Percentiles rank a stretch among this genome's conserved stretches.
phyloP scores from a whole-genome alignment of 2,888 invertebrate genomes.

The Synanthedon vespiformis region DNA sequence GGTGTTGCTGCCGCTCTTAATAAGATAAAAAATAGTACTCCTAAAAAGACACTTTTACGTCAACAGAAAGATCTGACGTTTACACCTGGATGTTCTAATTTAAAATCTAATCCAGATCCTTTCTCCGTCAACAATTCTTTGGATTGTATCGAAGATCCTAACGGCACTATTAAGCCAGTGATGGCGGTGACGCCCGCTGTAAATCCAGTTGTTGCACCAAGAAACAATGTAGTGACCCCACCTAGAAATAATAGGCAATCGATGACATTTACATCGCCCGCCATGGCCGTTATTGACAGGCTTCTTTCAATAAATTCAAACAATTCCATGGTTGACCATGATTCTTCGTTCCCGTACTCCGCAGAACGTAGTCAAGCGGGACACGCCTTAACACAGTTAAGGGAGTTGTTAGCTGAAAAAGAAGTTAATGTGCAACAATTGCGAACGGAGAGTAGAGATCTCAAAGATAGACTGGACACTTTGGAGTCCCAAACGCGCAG shows the following conservation, averaged over 20 bases:
- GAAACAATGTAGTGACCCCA: constrained; percentile 39
- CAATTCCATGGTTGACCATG: constrained; percentile 31
- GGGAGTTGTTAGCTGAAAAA: constrained; percentile 67
- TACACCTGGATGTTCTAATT: not conserved
- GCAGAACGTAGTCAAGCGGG: constrained; percentile 46
- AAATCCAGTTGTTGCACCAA: constrained; percentile 37
- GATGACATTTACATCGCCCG: constrained; percentile 57
- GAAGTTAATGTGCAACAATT: constrained; percentile 65
- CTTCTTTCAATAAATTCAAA: constrained; percentile 55
- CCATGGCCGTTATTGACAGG: constrained; percentile 65
- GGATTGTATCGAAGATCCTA: constrained; percentile 34
- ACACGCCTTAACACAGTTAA: constrained; percentile 46
- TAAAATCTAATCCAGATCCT: not conserved
- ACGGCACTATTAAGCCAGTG: constrained; percentile 47
- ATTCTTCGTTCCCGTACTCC: constrained; percentile 24
- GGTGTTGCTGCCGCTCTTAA: constrained; percentile 39
- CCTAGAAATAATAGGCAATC: constrained; percentile 48
- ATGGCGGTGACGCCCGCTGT: constrained; percentile 60
- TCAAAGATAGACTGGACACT: constrained; percentile 50
- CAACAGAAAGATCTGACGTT: constrained; percentile 9
- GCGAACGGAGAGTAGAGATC: constrained; percentile 55
- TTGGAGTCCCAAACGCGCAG: constrained; percentile 47
- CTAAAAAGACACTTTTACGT: constrained; percentile 25
- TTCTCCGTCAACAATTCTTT: constrained; percentile 9
- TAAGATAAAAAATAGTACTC: constrained; percentile 40